Conservation (phyloP, 2,888 invertebrate species). For the Aricia artaxerxes region DNA sequence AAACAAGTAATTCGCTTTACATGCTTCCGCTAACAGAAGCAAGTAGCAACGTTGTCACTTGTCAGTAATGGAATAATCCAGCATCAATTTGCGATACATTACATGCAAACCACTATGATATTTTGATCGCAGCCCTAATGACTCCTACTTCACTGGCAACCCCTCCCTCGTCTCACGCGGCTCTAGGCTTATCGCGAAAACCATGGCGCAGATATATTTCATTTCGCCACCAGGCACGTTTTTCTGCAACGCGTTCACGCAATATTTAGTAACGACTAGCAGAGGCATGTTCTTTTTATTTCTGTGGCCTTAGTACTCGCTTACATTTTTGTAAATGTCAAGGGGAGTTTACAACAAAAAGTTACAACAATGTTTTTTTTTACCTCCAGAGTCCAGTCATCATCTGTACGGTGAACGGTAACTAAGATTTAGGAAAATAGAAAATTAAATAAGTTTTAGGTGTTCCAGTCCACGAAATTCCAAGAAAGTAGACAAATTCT, state of each 20-base stretch:
- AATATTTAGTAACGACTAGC: slow-evolving; percentile 39
- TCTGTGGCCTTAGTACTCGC: slow-evolving; percentile 44
- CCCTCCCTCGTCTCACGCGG: slow-evolving; percentile 46
- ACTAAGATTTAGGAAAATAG: neutral
- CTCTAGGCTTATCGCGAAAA: slow-evolving; percentile 60
- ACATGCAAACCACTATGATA: neutral
- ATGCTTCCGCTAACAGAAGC: neutral
- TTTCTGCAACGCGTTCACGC: slow-evolving; percentile 42
- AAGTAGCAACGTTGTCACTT: neutral
- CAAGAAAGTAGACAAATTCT: neutral
- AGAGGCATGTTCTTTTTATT: slow-evolving; percentile 37
- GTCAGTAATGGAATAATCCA: neutral
- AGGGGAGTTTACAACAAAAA: slow-evolving; percentile 25
- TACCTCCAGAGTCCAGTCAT: neutral
- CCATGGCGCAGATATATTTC: slow-evolving; percentile 63
- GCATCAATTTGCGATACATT: neutral
- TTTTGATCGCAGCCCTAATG: slow-evolving; percentile 44
- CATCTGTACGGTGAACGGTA: neutral
- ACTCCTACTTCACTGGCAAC: slow-evolving; percentile 64
- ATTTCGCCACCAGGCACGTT: slow-evolving; percentile 53
- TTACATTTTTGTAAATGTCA: slow-evolving; percentile 40
- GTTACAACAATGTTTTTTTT: slow-evolving; percentile 12
- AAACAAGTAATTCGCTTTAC: too few species aligned
- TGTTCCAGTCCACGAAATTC: neutral
- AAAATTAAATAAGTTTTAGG: neutral